Evolutionary conservation across 2,113 vertebrate genomes (phyloP).

Genomic region (Jaculus jaculus): DNA sequence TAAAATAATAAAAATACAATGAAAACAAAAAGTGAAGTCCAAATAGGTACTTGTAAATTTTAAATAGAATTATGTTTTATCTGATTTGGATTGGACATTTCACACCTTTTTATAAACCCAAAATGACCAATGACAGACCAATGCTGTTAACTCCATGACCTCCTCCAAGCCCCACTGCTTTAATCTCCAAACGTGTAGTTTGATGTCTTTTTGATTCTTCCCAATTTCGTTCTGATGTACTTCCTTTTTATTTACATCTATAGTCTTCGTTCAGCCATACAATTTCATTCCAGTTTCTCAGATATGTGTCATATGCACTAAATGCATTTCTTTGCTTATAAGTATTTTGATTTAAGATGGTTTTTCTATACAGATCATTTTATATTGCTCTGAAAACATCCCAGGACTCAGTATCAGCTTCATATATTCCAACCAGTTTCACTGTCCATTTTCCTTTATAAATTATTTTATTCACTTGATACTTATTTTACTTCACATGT

Average conservation of each 20-base stretch:
- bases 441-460: not conserved
- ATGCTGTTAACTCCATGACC: not conserved
- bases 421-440: not conserved
- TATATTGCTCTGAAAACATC: not conserved
- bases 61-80: not conserved
- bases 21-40: no score
- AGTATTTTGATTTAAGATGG: not conserved
- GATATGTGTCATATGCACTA: not conserved
- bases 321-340: not conserved
- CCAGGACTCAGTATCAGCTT: not conserved
- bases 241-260: not conserved
- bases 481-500: not conserved
- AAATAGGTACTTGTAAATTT: not conserved
- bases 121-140: not conserved
- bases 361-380: not conserved
- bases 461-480: not conserved
- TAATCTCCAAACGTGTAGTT: not conserved
- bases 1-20: no score
- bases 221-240: not conserved
- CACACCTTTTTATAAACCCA: not conserved
- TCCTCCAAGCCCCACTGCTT: not conserved
- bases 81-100: not conserved
- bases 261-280: not conserved
- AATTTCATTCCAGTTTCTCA: not conserved
- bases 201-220: not conserved